Evolutionary conservation across 2,113 vertebrate genomes (phyloP).

Genomic region (Dasypus novemcinctus): DNA sequence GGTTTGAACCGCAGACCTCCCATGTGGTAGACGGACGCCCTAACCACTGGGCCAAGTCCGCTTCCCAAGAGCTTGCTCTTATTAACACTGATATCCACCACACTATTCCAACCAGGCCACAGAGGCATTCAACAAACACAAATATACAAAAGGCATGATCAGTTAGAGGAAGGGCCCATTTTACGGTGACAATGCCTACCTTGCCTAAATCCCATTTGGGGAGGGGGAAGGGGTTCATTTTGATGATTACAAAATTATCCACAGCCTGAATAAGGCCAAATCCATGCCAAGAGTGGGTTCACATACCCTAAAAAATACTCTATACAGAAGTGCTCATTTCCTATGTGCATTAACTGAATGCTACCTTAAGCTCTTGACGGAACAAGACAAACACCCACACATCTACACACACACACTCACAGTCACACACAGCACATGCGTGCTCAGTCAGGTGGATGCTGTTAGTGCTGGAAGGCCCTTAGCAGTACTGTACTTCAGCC

Average conservation of each 20-base stretch:
- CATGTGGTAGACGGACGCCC: too few relatives aligned
- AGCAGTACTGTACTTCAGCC: neutral
- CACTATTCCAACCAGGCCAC: neutral
- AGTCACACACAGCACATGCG: neutral
- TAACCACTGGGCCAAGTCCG: too few relatives aligned
- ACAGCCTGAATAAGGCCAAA: conserved; percentile 51
- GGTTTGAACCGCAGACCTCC: too few relatives aligned
- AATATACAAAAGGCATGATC: conserved; percentile 71
- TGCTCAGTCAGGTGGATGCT: neutral
- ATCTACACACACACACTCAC: neutral
- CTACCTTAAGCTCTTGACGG: neutral
- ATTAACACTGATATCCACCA: conserved; percentile 59
- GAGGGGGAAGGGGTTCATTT: conserved; percentile 64
- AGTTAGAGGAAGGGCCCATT: conserved; percentile 51
- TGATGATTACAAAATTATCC: conserved; percentile 64
- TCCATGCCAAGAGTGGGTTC: neutral
- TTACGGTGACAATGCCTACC: conserved; percentile 57
- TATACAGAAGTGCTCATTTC: neutral
- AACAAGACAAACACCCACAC: neutral
- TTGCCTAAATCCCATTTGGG: conserved; percentile 47
- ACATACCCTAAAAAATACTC: neutral
- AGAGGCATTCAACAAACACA: conserved; percentile 66
- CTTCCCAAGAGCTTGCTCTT: conserved; percentile 60
- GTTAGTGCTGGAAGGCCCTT: neutral
- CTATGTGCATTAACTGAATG: neutral